These are phyloP conservation scores for Ectropis crepuscularia DNA, from an alignment of 2,888 invertebrate genomes.

Conservation along the genomic window DNA sequence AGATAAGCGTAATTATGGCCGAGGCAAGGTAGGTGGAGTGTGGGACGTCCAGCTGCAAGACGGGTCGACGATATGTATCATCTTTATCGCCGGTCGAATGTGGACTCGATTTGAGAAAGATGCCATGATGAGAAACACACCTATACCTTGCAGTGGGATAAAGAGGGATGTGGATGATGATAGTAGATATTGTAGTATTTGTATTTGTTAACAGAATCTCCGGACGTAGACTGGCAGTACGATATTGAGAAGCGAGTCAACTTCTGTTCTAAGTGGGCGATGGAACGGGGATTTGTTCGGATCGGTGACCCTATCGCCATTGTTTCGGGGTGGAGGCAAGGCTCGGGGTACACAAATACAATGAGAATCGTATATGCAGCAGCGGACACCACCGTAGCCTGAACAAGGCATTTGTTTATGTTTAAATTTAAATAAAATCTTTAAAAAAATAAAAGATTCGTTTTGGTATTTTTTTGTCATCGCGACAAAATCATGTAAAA, in stretches of 20 bases:
- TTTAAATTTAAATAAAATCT: slow-evolving; percentile 6
- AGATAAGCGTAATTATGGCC: no score
- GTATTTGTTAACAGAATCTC: slow-evolving; percentile 56
- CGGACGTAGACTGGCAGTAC: slow-evolving; percentile 81
- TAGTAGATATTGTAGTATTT: neutral
- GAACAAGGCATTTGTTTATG: slow-evolving; percentile 5
- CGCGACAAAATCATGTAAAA: no score
- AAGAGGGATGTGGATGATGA: no score
- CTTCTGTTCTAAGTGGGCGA: slow-evolving; percentile 85
- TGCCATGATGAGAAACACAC: neutral
- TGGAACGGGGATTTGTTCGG: slow-evolving; percentile 86
- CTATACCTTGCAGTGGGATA: no score
- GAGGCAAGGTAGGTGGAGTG: no score
- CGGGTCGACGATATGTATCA: no score
- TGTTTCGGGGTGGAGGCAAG: slow-evolving; percentile 89
- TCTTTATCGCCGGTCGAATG: no score
- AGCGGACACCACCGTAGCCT: slow-evolving; percentile 50
- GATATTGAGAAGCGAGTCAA: slow-evolving; percentile 86
- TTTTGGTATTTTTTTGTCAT: no score
- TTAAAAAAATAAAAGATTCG: neutral
- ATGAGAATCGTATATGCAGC: slow-evolving; percentile 86
- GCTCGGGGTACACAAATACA: slow-evolving; percentile 88
- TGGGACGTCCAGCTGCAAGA: no score
- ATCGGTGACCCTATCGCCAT: slow-evolving; percentile 89
- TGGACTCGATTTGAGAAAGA: neutral